Base-by-base conservation (phyloP, 2,113 vertebrate genomes). In the Anguilla rostrata region DNA sequence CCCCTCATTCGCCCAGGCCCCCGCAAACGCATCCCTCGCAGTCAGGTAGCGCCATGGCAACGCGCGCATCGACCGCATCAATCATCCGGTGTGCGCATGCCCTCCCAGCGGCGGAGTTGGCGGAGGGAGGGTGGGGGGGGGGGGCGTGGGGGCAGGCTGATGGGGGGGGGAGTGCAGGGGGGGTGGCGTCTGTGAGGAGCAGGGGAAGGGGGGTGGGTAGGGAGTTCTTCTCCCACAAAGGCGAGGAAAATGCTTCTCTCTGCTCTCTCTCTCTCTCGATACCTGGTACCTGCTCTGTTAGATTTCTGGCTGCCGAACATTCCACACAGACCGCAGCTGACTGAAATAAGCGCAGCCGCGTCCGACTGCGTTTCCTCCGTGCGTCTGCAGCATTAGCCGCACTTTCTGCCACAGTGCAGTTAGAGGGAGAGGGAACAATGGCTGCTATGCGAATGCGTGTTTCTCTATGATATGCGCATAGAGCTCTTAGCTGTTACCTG, bases 1-100 rank as follows among this genome's bases (percentile, higher is more conserved):
- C 83, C 88, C 88, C 90, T 87, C 88, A 82, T 43, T 88, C 88
- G 86, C 89, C 34, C 0, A 1, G 34, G 34, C 34, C 34, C 34
- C 34, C 34, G 34, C n/a, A n/a, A 85, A 87, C 90, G 82, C 87
- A 88, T 90, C 89, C 89, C 83, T 89, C 43, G 86, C 87, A 88
- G 87, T 89, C 92, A 92, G 91, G 91, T 91, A 90, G 89, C 85
- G 63, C 93, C 94, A 94, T 95, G 92, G 94, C 93, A 95, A 95
- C 94, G 16, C 89, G 83, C 90, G 91, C 89, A 86, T 83, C 80
- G 83, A 81, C 88, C 81, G 82, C 92, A 93, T 95, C 92, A 90
- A 91, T 94, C 92, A 92, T 86, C 82, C 39, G 29, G 53, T 26
- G 88, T 83, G 88, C 90, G 86, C 90, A 87, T 78, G 66, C 84